Base-by-base conservation (phyloP, 1,140 invertebrate genomes). In the Leptoteleia sp. region DNA sequence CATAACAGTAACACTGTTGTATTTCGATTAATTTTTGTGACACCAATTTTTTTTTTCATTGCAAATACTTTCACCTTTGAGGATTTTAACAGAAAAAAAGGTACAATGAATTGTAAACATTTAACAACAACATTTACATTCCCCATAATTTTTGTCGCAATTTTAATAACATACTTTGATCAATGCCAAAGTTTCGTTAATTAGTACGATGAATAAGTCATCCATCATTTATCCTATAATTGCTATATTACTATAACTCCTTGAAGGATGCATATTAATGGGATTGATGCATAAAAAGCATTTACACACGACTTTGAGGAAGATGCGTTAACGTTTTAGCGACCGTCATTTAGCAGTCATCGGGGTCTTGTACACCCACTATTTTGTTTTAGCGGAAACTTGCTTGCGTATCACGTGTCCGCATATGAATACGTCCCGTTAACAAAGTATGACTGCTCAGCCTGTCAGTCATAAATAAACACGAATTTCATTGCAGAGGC, bases 231-330 rank as follows among this genome's bases (percentile, higher is more conserved):
- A 61, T 37, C 33, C 7, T 15, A 8, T 62, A 61, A 65, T 75
- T 59, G 45, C 54, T 50, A 65, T 67, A 76, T 67, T 76, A 55
- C 52, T n/a, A 64, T 76, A 67, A 42, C 9, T 12, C 1, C 3
- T n/a, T 40, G 75, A 77, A 77, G 65, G 61, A 57, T 77, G 59
- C 40, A 50, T 59, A 54, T 70, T 50, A 70, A 76, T 76, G 15
- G 22, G 47, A 54, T 15, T 17, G 40, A 35, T 47, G 37, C 55
- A 64, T 59, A 57, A 76, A 40, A 12, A 50, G 35, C 73, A 43
- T 70, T 70, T 64, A 59, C 7, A 31, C 27, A 11, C 15, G 17
- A n/a, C 42, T 70, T 70, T 59, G 31, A 76, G 43, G 43, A 76
- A 70, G 61, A 70, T 13, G 13, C 31, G 22, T 19, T 76, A 64